These are phyloP conservation scores for Drosophila recens DNA, from an alignment of 2,888 invertebrate genomes.

Conservation along the genomic window DNA sequence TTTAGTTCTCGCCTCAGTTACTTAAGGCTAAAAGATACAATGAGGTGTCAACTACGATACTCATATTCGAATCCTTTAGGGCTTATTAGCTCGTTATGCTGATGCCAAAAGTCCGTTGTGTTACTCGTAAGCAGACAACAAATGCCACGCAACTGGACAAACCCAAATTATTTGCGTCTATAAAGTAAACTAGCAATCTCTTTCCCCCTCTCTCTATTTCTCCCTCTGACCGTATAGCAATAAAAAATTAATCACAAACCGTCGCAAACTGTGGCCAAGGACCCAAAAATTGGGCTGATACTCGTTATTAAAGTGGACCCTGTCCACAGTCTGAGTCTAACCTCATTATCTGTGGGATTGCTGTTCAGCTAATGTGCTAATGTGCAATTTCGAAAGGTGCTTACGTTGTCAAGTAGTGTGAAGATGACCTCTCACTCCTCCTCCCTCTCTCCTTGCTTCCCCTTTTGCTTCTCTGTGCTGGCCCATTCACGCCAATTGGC, in stretches of 20 bases:
- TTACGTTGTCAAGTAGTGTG: constrained; percentile 85
- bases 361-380: constrained; percentile 76
- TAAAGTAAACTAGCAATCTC: constrained; percentile 33
- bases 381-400: constrained; percentile 83
- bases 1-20: background rate
- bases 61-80: constrained; percentile 23
- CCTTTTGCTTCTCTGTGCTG: background rate
- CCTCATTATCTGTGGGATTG: constrained; percentile 54
- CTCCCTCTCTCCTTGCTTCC: background rate
- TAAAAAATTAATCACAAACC: constrained; percentile 73
- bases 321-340: constrained; percentile 9
- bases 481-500: constrained; percentile 71
- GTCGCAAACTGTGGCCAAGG: constrained; percentile 37
- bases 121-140: constrained; percentile 33
- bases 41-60: background rate
- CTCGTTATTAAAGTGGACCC: constrained; percentile 1
- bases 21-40: background rate
- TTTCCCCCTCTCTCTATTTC: constrained; percentile 1
- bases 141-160: constrained; percentile 28
- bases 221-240: constrained; percentile 35
- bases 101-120: constrained; percentile 31
- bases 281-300: constrained; percentile 28
- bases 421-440: constrained; percentile 62
- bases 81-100: constrained; percentile 49
- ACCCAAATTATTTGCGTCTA: constrained; percentile 45